These are phyloP conservation scores for Pyrocoelia pectoralis DNA, from an alignment of 2,888 invertebrate genomes.

Conservation along the genomic window DNA sequence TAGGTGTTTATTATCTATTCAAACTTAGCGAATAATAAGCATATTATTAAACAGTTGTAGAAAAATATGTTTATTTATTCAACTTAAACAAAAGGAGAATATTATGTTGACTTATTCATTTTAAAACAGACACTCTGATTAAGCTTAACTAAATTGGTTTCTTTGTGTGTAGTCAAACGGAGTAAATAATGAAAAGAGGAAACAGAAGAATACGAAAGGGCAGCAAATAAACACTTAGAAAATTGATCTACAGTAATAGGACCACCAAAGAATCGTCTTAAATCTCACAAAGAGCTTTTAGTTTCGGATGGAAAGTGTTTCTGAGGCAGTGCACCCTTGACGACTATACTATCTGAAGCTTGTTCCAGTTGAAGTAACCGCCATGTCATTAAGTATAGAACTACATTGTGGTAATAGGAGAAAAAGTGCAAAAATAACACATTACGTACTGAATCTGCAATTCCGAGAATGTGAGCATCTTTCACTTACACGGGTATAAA, in stretches of 20 bases:
- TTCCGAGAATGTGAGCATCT: constrained; percentile 23
- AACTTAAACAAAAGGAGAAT: too few species aligned
- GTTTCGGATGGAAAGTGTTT: constrained; percentile 37
- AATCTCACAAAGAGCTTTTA: constrained; percentile 40
- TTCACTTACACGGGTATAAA: constrained; percentile 27
- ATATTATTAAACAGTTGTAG: too few species aligned
- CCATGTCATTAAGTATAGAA: constrained; percentile 18
- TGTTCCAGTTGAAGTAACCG: constrained; percentile 34
- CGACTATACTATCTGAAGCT: constrained; percentile 30
- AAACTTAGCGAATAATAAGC: too few species aligned
- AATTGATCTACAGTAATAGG: constrained; percentile 38
- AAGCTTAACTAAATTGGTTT: constrained; percentile 1
- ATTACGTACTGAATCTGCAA: constrained; percentile 25
- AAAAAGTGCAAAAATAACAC: constrained; percentile 31
- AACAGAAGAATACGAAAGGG: constrained; percentile 26
- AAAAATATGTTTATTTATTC: too few species aligned
- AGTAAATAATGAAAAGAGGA: constrained; percentile 26
- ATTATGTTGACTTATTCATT: too few species aligned
- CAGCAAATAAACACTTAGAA: constrained; percentile 40
- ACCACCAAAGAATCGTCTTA: constrained; percentile 35
- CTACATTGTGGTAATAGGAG: constrained; percentile 32
- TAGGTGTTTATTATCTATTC: too few species aligned
- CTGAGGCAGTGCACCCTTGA: constrained; percentile 32
- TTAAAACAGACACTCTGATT: too few species aligned
- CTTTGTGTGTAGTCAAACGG: constrained; percentile 19